These are phyloP conservation scores for Ariolimax columbianus DNA, from an alignment of 2,888 invertebrate species.

Conservation along the genomic window DNA sequence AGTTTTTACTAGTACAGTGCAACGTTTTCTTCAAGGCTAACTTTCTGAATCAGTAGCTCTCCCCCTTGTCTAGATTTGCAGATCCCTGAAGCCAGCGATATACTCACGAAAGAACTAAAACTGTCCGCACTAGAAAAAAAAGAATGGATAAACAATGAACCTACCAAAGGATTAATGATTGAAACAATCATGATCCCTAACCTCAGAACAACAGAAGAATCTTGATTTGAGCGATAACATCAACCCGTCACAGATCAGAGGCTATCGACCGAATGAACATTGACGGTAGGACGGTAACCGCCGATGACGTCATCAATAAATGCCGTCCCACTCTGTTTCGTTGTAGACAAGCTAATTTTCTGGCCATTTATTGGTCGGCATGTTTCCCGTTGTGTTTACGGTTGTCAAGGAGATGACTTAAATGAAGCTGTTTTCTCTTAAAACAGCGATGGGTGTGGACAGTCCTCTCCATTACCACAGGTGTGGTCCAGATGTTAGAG, in stretches of 20 bases:
- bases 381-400: neutral
- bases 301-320: neutral
- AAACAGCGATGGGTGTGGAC: no score
- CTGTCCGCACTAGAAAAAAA: no score
- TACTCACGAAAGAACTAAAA: no score
- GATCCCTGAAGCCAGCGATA: no score
- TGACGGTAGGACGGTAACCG: neutral
- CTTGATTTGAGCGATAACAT: neutral
- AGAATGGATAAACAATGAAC: no score
- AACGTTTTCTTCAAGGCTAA: no score
- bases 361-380: neutral
- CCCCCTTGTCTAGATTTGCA: no score
- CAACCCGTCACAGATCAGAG: neutral
- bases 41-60: no score
- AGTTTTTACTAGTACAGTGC: no score
- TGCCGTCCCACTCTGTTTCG: neutral
- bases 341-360: neutral
- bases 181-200: neutral
- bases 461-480: no score
- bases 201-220: neutral
- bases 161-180: no score
- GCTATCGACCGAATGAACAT: neutral
- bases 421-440: no score
- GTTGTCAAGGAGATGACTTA: neutral
- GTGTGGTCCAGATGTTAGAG: neutral